Base-by-base conservation (phyloP, 2,888 invertebrate genomes). In the Diarsia dahlii region DNA sequence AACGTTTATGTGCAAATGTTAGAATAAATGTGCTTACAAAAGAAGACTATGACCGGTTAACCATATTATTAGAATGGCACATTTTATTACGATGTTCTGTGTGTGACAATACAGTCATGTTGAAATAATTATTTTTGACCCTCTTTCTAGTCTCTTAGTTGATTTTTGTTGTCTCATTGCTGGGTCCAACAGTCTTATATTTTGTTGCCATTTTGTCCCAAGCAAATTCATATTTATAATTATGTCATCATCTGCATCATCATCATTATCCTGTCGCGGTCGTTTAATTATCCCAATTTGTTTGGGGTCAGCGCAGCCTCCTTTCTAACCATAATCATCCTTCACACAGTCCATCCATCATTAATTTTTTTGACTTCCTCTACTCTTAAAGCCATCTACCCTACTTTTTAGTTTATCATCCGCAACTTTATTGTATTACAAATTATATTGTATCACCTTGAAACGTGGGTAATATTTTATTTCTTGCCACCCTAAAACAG, bases 401-500 rank as follows among this genome's bases (percentile, higher is more conserved):
- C 3, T 39, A 39, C 39, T 39, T 45, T 28, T n/a, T n/a, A 63
- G 8, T 39, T n/a, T 0, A n/a, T 39, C 8, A 3, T 39, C n/a
- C 10, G 39, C 12, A 15, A 54, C 60, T 13, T 8, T n/a, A n/a
- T 28, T n/a, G 13, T 8, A 6, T 73, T 74, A 9, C 34, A 20
- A 20, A 13, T n/a, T 8, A 4, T 12, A 50, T 1, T 0, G 6
- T 12, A 39, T 46, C 8, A 77, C 63, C 80, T 78, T 60, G 15
- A 46, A 15, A 34, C 28, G 34, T 60, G 62, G 71, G 76, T 66
- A 71, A 65, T 63, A 71, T 84, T 85, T 84, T 84, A 12, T 28
- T 2, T 39, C 67, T 69, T 15, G 76, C 69, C 68, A 88, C 81
- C 74, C 86, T 80, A 74, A 76, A 73, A 52, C 85, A 86, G 63